Evolutionary conservation across 1,140 invertebrate species (phyloP), one percentile per base, ranked within the genome.

Genomic region (Bombus turneri): DNA sequence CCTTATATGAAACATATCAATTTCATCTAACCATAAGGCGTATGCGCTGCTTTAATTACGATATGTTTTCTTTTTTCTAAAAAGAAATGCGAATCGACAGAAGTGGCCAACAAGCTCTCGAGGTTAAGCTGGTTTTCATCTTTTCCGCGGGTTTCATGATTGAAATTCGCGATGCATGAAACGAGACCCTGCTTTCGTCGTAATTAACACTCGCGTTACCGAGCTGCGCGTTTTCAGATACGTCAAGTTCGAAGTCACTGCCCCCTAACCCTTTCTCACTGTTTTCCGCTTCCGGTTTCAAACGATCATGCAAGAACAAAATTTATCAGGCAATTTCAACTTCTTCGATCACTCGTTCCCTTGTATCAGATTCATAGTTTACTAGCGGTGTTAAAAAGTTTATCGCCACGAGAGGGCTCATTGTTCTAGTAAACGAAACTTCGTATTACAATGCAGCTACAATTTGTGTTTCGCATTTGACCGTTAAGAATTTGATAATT

Each of bases 141-240:
- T 79, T 28, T 59, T 34, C 28, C n/a, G 10, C 3, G 22, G 37
- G 31, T 83, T 41, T 6, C 34, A 1, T 1, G 31, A 34, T 22
- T 39, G 18, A 47, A 62, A 37, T 72, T n/a, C 66, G 22, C 66
- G 75, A 79, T 31, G 47, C 75, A 37, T 84, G 76, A 78, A 78
- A 83, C 66, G 76, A 72, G 75, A 62, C 57, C 31, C 3, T n/a
- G 39, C n/a, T 84, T 79, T 69, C 81, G 62, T 69, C 25, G 66
- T 72, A 79, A 78, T 84, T 79, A 84, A 62, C 66, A 72, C 66
- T 84, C 77, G 22, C n/a, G 80, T 73, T 15, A 79, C 37, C 22
- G 6, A n/a, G 37, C 13, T 5, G 34, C 37, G 10, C 37, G 57
- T 53, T 79, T 71, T 39, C 31, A 28, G n/a, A 47, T 64, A 13